These are phyloP conservation scores for Morone chrysops DNA, from an alignment of 2,113 vertebrate genomes.

Conservation along the genomic window DNA sequence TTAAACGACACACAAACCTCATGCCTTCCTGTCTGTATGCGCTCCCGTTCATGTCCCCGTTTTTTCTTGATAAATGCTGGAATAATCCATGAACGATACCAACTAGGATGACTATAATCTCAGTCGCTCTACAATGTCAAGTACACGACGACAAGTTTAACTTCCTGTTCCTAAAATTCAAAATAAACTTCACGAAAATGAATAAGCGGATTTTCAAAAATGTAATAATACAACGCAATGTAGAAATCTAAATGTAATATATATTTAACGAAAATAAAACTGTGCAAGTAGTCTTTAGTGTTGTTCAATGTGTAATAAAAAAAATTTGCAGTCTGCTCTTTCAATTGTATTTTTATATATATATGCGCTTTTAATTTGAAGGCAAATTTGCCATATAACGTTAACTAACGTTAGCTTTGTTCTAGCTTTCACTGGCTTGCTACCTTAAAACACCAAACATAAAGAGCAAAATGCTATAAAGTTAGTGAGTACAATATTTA, in stretches of 20 bases:
- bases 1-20: not conserved
- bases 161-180: constrained; percentile 52
- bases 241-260: not conserved
- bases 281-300: not conserved
- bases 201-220: not conserved
- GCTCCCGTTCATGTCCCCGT: not conserved
- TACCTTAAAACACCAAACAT: too few relatives aligned
- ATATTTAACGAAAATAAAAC: not conserved
- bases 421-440: not conserved
- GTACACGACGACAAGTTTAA: fast-evolving
- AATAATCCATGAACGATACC: constrained; percentile 3
- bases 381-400: not conserved
- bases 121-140: constrained; percentile 1
- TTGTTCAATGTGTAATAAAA: not conserved
- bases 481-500: not conserved
- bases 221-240: not conserved
- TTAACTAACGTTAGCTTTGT: too few relatives aligned
- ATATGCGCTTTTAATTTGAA: constrained; percentile 1
- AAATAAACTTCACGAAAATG: constrained; percentile 13
- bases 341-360: too few relatives aligned
- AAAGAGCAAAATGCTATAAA: not conserved
- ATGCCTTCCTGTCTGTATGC: fast-evolving
- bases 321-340: not conserved
- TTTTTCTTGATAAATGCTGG: not conserved
- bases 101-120: constrained; percentile 5